These are phyloP conservation scores for Caiman crocodilus DNA, from an alignment of 2,797 vertebrate species.

Conservation along the genomic window DNA sequence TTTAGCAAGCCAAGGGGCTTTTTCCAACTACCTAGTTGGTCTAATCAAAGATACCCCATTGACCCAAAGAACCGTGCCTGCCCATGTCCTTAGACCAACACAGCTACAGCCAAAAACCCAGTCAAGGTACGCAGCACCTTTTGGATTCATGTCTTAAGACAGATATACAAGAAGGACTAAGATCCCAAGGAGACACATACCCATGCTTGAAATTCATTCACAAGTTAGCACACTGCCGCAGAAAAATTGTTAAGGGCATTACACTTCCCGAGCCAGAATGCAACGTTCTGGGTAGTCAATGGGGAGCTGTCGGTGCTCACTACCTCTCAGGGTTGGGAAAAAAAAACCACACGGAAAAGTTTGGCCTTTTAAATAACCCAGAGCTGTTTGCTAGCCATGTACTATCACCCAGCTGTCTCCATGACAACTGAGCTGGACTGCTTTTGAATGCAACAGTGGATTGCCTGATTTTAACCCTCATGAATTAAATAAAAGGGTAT, in stretches of 20 bases:
- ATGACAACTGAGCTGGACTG: constrained; percentile 51
- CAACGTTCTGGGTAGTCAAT: not conserved
- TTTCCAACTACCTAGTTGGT: too few species aligned
- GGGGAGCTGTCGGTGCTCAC: not conserved
- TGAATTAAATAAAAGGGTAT: constrained; percentile 52
- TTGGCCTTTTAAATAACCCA: constrained; percentile 37
- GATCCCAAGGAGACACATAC: rapidly evolving
- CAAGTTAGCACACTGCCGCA: rapidly evolving
- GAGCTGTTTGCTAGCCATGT: not conserved
- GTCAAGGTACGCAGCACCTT: not conserved
- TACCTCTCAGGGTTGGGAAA: not conserved
- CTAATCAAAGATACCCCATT: too few species aligned
- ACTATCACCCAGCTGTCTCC: constrained; percentile 33
- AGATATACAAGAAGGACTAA: rapidly evolving
- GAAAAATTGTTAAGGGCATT: not conserved
- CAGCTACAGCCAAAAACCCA: too few species aligned
- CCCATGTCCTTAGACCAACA: too few species aligned
- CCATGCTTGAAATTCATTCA: not conserved
- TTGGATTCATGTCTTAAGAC: not conserved
- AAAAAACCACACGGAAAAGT: constrained; percentile 19
- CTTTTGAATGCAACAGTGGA: not conserved
- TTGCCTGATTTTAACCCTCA: constrained; percentile 46
- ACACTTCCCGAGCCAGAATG: not conserved
- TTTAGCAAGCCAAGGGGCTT: too few species aligned
- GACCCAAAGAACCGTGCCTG: too few species aligned